Conservation (phyloP, 2,888 invertebrate species). For the Acholoe squamosa region DNA sequence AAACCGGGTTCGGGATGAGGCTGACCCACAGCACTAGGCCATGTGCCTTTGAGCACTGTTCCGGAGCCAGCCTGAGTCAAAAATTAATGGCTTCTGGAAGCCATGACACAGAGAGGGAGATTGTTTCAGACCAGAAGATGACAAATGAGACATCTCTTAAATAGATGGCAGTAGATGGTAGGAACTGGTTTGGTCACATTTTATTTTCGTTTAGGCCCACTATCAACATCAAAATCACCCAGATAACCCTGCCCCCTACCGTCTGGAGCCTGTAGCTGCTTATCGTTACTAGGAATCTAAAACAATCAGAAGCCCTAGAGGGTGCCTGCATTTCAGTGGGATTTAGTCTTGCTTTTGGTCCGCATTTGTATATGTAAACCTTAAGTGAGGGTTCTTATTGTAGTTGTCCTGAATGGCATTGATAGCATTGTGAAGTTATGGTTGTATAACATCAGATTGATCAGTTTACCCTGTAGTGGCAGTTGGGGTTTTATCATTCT, state of each 20-base stretch:
- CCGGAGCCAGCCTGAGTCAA: neutral
- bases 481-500: too few relatives aligned
- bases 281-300: too few relatives aligned
- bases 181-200: neutral
- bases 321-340: too few relatives aligned
- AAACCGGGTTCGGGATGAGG: neutral
- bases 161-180: neutral
- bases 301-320: too few relatives aligned
- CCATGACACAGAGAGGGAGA: neutral
- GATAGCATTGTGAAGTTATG: too few relatives aligned
- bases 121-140: neutral
- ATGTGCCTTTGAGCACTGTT: conserved; percentile 37
- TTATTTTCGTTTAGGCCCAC: conserved; percentile 6
- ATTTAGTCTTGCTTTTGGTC: too few relatives aligned
- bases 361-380: too few relatives aligned
- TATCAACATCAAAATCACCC: too few relatives aligned
- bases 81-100: conserved; percentile 5
- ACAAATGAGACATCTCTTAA: neutral
- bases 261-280: neutral
- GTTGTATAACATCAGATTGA: too few relatives aligned
- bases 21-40: neutral
- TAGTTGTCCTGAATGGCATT: too few relatives aligned
- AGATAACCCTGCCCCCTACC: neutral
- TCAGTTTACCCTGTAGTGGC: too few relatives aligned
- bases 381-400: too few relatives aligned